These are phyloP conservation scores for Steinernema feltiae DNA, from an alignment of 1,140 invertebrate genomes.

Conservation along the genomic window DNA sequence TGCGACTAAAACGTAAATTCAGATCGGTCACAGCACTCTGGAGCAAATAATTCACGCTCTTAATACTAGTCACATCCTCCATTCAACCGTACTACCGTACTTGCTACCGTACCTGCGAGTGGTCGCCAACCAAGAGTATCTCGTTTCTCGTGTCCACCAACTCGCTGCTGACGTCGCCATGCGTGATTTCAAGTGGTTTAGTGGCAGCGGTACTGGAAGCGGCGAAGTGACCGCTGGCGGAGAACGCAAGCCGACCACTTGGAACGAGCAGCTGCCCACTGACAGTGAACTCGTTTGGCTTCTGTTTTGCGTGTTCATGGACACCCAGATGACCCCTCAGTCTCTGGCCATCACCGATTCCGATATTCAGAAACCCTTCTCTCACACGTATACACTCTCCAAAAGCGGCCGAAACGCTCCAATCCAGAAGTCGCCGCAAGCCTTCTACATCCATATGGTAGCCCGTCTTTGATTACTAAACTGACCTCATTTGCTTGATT, in stretches of 20 bases:
- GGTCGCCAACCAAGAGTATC: not conserved
- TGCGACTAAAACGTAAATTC: not conserved
- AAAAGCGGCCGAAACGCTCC: not conserved
- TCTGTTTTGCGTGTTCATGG: constrained; percentile 1
- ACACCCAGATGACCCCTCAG: not conserved
- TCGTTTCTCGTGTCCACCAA: not conserved
- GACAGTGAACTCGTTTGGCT: not conserved
- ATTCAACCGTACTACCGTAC: not conserved
- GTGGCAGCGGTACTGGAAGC: not conserved
- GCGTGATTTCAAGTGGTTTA: not conserved
- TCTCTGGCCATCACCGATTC: not conserved
- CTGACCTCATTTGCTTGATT: not conserved
- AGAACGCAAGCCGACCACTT: not conserved
- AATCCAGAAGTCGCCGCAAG: not conserved
- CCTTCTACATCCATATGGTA: constrained; percentile 2
- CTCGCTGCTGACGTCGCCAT: not conserved
- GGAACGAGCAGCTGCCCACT: constrained; percentile 8
- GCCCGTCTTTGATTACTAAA: not conserved
- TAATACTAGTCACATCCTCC: not conserved
- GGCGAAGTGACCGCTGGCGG: not conserved
- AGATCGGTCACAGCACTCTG: not conserved
- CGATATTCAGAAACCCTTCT: not conserved
- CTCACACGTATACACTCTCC: not conserved
- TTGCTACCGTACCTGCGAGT: not conserved
- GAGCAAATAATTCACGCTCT: not conserved